Conservation (phyloP, 2,797 vertebrate species). For the Gallirallus australis region DNA sequence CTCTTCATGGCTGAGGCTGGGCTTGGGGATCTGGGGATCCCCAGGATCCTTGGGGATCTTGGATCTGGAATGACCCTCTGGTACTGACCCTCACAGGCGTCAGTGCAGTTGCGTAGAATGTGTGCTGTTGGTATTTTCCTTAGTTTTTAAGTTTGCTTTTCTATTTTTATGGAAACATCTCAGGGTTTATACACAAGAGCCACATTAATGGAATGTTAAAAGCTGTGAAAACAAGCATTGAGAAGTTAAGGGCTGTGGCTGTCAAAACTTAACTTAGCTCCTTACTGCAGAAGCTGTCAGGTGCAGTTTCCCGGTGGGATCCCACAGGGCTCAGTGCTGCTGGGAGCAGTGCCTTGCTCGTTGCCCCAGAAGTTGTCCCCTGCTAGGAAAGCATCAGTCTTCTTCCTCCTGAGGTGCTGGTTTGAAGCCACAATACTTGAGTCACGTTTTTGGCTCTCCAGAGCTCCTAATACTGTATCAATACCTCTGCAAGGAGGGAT, state of each 20-base stretch:
- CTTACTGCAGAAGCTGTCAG: background rate
- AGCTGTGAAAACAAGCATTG: background rate
- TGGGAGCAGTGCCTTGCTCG: background rate
- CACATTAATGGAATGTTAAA: background rate
- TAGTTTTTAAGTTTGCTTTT: background rate
- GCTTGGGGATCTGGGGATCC: background rate
- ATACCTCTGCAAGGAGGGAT: background rate
- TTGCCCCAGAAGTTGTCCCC: rapidly evolving
- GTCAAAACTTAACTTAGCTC: background rate
- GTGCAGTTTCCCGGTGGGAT: background rate
- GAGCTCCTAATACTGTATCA: background rate
- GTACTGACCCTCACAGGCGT: background rate
- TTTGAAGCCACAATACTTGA: background rate
- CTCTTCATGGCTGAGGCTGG: background rate
- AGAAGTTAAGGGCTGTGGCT: background rate
- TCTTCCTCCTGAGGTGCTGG: background rate
- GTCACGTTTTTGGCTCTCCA: background rate
- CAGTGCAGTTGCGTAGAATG: background rate
- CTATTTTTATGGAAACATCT: background rate
- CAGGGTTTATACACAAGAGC: rapidly evolving
- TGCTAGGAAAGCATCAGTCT: rapidly evolving
- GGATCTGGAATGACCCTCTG: background rate
- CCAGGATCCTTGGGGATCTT: too few relatives aligned
- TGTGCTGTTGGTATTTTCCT: rapidly evolving
- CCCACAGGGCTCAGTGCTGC: rapidly evolving